Evolutionary conservation across 2,797 vertebrate species (phyloP), one percentile per base, ranked within the genome.

Genomic region (Phyllotis vaccarum): DNA sequence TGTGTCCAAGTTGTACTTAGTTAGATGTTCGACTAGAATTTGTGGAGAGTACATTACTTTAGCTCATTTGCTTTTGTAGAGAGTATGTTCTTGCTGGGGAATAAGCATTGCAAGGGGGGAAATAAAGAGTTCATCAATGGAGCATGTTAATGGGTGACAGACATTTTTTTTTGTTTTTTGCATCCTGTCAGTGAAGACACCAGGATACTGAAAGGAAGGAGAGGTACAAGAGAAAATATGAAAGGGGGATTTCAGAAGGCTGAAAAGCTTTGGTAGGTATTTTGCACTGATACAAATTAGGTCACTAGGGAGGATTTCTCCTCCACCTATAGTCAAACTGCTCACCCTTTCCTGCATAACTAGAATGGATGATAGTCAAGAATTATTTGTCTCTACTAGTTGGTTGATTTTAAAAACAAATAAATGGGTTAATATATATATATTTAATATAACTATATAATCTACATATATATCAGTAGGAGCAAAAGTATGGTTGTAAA

Each of bases 341-440:
- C 3, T 78, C 22, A 94, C 70, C n/a, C 79, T 92, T 43, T 94
- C 62, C 46, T 80, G 56, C 5, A n/a, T 22, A 75, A 66, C 29
- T 52, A 27, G n/a, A 89, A 95, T 56, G 49, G 58, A 70, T 24
- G 76, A 92, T n/a, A 72, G 54, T 72, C 40, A 80, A 78, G 43
- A 86, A 93, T 82, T 46, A 40, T 5, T 19, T 89, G 24, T 78
- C 29, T 78, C 24, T 54, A 66, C 60, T 91, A 86, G 4, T 60
- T 68, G 37, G 19, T 66, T 56, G 80, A 19, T 89, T 97, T 85
- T 91, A 66, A 68, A 92, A 95, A 78, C 13, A 81, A 95, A 87
- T 40, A 49, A 79, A n/a, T 9, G 49, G 11, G 17, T 89, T 86
- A 93, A 94, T 54, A 85, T 80, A 72, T 56, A n/a, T n/a, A n/a